Conservation (phyloP, 1,140 invertebrate species). For the Apis cerana region DNA sequence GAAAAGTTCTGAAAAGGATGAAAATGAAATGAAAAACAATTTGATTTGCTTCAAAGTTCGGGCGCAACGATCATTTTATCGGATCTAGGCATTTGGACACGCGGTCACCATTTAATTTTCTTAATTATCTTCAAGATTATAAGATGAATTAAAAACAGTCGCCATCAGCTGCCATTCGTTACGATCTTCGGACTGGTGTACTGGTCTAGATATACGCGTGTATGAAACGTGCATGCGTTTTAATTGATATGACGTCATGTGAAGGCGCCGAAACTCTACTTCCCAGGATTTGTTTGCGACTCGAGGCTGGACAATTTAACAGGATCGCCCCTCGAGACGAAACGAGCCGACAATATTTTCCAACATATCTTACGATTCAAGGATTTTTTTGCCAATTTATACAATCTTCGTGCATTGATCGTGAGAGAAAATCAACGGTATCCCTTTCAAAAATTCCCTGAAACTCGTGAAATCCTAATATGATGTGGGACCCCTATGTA, state of each 20-base stretch:
- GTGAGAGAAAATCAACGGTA: not conserved
- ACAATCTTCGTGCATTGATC: not conserved
- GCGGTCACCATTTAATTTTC: slow-evolving; percentile 50
- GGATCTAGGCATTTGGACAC: not conserved
- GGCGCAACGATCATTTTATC: not conserved
- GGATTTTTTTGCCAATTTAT: not conserved
- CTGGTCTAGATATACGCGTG: slow-evolving; percentile 6
- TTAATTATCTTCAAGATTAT: slow-evolving; percentile 52
- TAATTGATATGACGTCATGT: slow-evolving; percentile 66
- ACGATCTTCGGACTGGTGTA: not conserved
- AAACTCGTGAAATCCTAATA: slow-evolving; percentile 4
- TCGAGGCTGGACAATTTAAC: not conserved
- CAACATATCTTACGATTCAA: not conserved
- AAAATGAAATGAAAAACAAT: not conserved
- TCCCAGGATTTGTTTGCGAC: slow-evolving; percentile 60
- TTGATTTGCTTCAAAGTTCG: not conserved
- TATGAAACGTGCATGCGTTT: slow-evolving; percentile 47
- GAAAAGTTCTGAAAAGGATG: not conserved
- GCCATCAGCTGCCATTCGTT: slow-evolving; percentile 63
- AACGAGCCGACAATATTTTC: not conserved
- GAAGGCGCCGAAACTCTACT: slow-evolving; percentile 35
- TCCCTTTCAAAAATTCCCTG: slow-evolving; percentile 6
- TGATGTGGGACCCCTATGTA: slow-evolving; percentile 43
- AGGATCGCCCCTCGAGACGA: not conserved
- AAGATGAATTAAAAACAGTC: slow-evolving; percentile 53